Base-by-base conservation (phyloP, 1,140 invertebrate species). In the Vollenhovia emeryi region DNA sequence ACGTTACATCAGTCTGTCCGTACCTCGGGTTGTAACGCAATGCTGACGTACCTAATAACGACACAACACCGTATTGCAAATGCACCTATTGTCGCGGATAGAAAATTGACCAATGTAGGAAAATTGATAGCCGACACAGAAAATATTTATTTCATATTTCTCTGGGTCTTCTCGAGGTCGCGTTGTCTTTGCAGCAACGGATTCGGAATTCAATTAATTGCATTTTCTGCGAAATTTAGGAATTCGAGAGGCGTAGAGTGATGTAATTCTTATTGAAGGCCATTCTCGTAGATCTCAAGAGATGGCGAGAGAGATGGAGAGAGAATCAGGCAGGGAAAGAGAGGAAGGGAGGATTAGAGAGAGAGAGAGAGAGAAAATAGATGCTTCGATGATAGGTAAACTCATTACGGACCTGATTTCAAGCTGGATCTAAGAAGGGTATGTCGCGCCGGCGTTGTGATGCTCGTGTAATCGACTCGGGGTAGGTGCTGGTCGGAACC, bases 401-500 rank as follows among this genome's bases (percentile, higher is more conserved):
- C n/a, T 82, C 66, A 73, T 82, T 18, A 27, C 68, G 3, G 7
- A 93, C 96, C 96, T 21, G 97, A 96, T 92, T 97, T 98, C 60
- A 97, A 95, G 92, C 97, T 98, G 74, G 97, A 98, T 84, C 97
- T 96, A 45, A 97, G 95, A 76, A 97, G 93, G 36, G 97, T 97
- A 90, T 98, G 97, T 57, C 97, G 94, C 59, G 97, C 96, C 84
- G 97, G 96, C 92, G 93, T 96, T 91, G 95, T 92, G 92, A 96
- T 95, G 93, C 96, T 96, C 5, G 97, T 96, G 84, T 98, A 98
- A 94, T 98, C 97, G 3, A 97, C 97, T 52, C 97, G 95, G 9
- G 97, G 97, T 80, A 98, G 95, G 93, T 98, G 97, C 90, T 98
- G 97, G 94, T 98, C 97, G 4, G 97, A 98, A 30, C 98, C 98